Percentiles rank a stretch among this genome's conserved stretches.
These are phyloP conservation scores for Neodiprion virginianus DNA, from an alignment of 1,140 invertebrate species.

Conservation along the genomic window DNA sequence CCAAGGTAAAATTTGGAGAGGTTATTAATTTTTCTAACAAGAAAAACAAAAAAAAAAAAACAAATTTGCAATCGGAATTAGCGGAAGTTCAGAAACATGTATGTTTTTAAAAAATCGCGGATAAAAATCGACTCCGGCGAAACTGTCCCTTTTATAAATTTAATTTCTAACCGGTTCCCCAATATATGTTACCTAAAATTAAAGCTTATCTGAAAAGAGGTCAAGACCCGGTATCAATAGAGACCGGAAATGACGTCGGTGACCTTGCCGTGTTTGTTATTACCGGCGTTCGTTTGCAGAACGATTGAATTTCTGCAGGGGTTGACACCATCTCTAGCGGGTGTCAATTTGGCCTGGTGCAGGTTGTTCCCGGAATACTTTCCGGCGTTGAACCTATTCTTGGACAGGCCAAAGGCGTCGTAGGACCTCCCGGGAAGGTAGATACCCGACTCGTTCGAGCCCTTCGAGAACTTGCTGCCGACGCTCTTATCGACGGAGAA, in stretches of 20 bases:
- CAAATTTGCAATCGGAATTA: too few species aligned
- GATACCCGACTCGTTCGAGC: constrained; percentile 43
- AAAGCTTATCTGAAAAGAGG: too few species aligned
- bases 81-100: too few species aligned
- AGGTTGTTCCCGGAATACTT: constrained; percentile 54
- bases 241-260: constrained; percentile 57
- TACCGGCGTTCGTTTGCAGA: neutral
- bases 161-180: too few species aligned
- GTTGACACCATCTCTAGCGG: constrained; percentile 35
- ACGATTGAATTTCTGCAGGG: constrained; percentile 39
- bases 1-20: too few species aligned
- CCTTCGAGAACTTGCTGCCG: constrained; percentile 29
- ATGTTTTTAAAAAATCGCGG: too few species aligned
- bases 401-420: constrained; percentile 54
- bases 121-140: too few species aligned
- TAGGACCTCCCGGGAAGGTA: constrained; percentile 46
- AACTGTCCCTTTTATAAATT: too few species aligned
- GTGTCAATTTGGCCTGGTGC: neutral
- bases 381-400: constrained; percentile 55
- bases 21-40: too few species aligned
- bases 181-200: too few species aligned
- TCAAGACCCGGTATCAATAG: constrained; percentile 37
- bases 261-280: constrained; percentile 49
- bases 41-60: too few species aligned
- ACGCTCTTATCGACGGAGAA: constrained; percentile 35